Base-by-base conservation (phyloP, 2,888 invertebrate species). In the Lysandra coridon region DNA sequence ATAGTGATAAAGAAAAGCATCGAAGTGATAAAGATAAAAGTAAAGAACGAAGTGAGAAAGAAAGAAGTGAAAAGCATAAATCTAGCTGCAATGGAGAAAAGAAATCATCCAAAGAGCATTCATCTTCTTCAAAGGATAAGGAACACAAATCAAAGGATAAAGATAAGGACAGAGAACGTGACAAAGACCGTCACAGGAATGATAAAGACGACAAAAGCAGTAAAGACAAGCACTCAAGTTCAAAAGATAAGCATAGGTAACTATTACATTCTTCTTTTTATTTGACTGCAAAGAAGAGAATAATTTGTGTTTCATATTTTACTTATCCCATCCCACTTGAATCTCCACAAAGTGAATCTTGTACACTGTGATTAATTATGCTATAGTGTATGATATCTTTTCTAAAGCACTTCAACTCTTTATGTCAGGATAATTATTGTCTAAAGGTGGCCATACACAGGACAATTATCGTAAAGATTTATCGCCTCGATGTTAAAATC, bases 181-280 rank as follows among this genome's bases (percentile, higher is more conserved):
- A 86, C 12, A 89, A 83, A 86, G 89, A 86, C 82, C 89, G 87
- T 79, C 87, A 89, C 78, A 87, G 85, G 78, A 89, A 88, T 82
- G 89, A 89, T 73, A 91, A 88, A 83, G 94, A 95, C 78, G 95
- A 92, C 84, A 88, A 90, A 83, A 95, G 91, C 82, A 84, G 94
- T 79, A 95, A 92, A 84, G 95, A 95, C 79, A 91, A 90, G 81
- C 87, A 89, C 83, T 92, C 92, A 80, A 92, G 91, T 84, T 93
- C 93, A 78, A 96, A 95, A 86, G 96, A 96, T 79, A 96, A 95
- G 85, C 95, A 96, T 84, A 95, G 95, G 90, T 96, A 82, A 74
- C 14, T 14, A 37, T 69, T 37, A 69, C 30, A 12, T 69, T 33
- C 30, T 23, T 2, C 64, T 30, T 64, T 64, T 64, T 30, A 7